Percentiles rank a stretch among this genome's conserved stretches.
phyloP scores from a whole-genome alignment of 2,797 vertebrate species.

The Melopsittacus undulatus region DNA sequence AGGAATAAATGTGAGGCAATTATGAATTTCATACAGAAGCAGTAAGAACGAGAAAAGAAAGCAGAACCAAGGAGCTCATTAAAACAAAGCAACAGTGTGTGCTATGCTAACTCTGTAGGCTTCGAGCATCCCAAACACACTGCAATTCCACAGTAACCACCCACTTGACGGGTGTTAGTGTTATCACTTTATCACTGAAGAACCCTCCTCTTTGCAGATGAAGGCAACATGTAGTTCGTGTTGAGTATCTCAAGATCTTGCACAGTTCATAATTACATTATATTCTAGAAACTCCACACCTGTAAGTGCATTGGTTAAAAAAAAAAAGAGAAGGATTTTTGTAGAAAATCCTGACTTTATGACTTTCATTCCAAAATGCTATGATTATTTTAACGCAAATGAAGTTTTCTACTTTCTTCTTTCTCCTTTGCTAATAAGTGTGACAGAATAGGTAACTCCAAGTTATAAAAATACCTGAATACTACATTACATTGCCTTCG shows the following conservation, averaged over 20 bases:
- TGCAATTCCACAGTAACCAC: not conserved
- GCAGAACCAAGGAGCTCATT: not conserved
- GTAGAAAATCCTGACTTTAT: not conserved
- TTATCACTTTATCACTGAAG: not conserved
- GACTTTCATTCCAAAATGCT: not conserved
- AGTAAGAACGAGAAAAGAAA: not conserved
- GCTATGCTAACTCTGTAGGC: not conserved
- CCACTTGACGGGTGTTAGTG: too few relatives aligned
- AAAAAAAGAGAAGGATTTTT: not conserved
- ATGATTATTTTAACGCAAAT: not conserved
- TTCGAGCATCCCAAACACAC: not conserved
- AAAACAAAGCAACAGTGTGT: not conserved
- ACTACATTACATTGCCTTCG: not conserved
- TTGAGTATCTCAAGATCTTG: not conserved
- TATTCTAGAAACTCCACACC: not conserved
- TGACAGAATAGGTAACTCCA: not conserved
- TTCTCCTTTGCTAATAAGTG: not conserved
- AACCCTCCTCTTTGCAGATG: not conserved
- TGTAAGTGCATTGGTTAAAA: not conserved
- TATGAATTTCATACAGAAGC: not conserved
- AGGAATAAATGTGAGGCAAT: not conserved
- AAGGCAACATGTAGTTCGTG: not conserved
- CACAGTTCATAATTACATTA: not conserved
- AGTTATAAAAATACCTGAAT: not conserved
- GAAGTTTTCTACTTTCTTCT: not conserved